Base-by-base conservation (phyloP, 2,113 vertebrate species). In the Calyptommatus sinebrachiatus region DNA sequence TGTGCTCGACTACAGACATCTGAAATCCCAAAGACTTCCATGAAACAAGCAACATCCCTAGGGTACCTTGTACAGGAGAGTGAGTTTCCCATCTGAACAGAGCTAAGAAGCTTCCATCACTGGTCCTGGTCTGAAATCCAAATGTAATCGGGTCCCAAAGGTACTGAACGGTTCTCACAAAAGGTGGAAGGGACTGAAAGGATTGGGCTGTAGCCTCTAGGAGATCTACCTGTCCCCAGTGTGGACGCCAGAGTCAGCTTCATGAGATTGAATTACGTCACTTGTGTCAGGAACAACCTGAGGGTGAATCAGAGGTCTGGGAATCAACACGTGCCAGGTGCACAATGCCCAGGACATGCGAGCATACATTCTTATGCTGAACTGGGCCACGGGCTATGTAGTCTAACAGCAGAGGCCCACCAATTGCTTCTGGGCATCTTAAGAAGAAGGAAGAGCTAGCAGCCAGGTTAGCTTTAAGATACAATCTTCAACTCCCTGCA, bases 21-120 rank as follows among this genome's bases (percentile, higher is more conserved):
- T 7, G 24, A 21, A 50, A 41, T 9, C 22, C 53, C 4, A 41
- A 10, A 53, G 7, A 11, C 48, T 60, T 10, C 48, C 26, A 2
- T 1, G 29, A 35, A 70, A n/a, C 29, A 60, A 41, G 29, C 26
- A 29, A 45, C 61, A 53, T 8, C 24, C 0, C 1, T 1, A 8
- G 11, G 45, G 26, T 62, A 86, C 73, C 83, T 80, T 35, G 14
- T 61, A 6, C 22, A 7, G 86, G 29, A 10, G n/a, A 9, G 63
- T 14, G 22, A 10, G 20, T 77, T 65, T 71, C 80, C 88, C 88
- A 88, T 77, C 82, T 68, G 82, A 2, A 57, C 22, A 31, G 26
- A 8, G 28, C 68, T 81, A 71, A 1, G 22, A 74, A 20, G 45
- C 24, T 41, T 67, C 72, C 72, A 45, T 24, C 53, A 75, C 70